Evolutionary conservation across 2,888 invertebrate genomes (phyloP).

Genomic region (Hyles lineata): DNA sequence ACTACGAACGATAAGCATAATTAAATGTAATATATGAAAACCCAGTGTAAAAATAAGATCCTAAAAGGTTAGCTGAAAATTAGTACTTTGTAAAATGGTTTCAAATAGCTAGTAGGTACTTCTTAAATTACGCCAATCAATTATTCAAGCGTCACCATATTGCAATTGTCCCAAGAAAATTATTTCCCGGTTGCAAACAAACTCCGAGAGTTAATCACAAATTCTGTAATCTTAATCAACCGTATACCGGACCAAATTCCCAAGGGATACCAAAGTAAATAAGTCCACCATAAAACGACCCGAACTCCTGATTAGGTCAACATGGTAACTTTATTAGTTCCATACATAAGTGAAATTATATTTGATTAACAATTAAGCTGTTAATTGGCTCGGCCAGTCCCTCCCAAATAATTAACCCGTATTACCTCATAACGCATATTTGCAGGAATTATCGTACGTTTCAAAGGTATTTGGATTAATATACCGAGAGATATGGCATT

Average conservation of each 20-base stretch:
- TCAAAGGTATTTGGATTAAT: not conserved
- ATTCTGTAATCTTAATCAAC: slow-evolving; percentile 16
- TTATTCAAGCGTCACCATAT: no score
- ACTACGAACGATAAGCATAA: no score
- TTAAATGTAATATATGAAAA: no score
- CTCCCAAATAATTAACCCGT: slow-evolving; percentile 14
- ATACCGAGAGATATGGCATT: not conserved
- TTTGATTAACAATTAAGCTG: slow-evolving; percentile 7
- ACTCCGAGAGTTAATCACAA: not conserved
- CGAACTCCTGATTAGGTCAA: not conserved
- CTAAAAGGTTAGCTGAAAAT: no score
- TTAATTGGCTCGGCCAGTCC: not conserved
- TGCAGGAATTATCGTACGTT: not conserved
- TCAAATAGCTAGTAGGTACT: no score
- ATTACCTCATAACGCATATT: not conserved
- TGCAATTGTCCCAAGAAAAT: no score
- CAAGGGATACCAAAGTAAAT: not conserved
- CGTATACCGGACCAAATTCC: not conserved
- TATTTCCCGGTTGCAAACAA: not conserved
- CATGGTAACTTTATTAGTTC: slow-evolving; percentile 12
- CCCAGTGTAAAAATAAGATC: no score
- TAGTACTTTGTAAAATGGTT: no score
- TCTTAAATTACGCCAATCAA: no score
- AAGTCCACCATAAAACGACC: slow-evolving; percentile 20
- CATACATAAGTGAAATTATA: slow-evolving; percentile 22